Conservation (phyloP, 1,140 invertebrate species). For the Lamellibrachia luymesi region DNA sequence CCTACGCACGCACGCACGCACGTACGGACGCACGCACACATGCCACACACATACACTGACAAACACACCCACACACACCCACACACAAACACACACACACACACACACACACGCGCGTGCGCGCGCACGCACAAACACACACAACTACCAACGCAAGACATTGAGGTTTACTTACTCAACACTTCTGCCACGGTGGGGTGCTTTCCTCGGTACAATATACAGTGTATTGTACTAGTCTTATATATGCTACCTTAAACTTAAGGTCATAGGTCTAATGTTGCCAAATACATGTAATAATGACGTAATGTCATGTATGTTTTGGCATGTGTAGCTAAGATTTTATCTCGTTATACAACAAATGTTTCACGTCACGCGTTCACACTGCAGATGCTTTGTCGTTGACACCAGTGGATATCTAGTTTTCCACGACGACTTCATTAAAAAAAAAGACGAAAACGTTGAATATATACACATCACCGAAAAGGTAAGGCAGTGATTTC, state of each 20-base stretch:
- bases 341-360: background rate
- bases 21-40: too few relatives aligned
- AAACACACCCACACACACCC: background rate
- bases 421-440: background rate
- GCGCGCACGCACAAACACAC: constrained; percentile 10
- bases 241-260: background rate
- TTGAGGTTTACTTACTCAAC: too few relatives aligned
- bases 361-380: background rate
- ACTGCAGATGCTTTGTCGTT: background rate
- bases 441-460: background rate
- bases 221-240: background rate
- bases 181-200: too few relatives aligned
- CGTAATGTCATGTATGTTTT: background rate
- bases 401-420: background rate
- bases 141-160: too few relatives aligned
- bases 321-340: background rate
- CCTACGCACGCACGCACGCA: too few relatives aligned
- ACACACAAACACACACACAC: too few relatives aligned
- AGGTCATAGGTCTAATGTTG: background rate
- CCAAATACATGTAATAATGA: background rate
- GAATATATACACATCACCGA: constrained; percentile 37
- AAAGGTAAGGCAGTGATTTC: background rate
- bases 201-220: background rate
- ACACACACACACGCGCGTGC: constrained; percentile 10
- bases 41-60: constrained; percentile 14